Conservation (phyloP, 2,113 vertebrate genomes). For the Myanophis thanlyinensis region DNA sequence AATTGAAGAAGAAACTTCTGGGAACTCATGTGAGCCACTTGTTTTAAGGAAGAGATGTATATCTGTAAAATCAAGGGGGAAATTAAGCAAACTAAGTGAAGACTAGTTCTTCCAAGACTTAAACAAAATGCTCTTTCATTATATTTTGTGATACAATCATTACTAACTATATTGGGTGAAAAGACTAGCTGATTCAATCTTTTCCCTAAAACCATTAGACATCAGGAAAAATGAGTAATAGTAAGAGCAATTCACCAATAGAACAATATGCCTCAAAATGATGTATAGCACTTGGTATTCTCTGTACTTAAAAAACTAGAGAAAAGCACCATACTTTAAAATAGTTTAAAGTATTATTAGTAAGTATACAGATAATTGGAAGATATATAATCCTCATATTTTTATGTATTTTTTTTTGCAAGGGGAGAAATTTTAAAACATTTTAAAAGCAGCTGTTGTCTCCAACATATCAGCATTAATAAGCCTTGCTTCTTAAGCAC, state of each 20-base stretch:
- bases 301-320: background rate
- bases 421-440: background rate
- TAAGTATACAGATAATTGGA: background rate
- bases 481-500: constrained; percentile 14
- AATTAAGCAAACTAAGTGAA: background rate
- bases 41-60: background rate
- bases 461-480: background rate
- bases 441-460: background rate
- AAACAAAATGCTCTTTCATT: background rate
- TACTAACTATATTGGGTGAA: background rate
- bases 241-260: background rate
- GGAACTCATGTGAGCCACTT: background rate
- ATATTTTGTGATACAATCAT: background rate
- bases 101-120: background rate
- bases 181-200: background rate
- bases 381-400: background rate
- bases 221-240: background rate
- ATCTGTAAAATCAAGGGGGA: background rate
- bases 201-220: background rate
- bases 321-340: background rate
- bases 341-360: background rate
- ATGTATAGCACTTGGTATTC: background rate
- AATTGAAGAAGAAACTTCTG: background rate
- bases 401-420: background rate
- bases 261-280: background rate